Conservation (phyloP, 1,140 invertebrate genomes). For the Pristionchus pacificus region DNA sequence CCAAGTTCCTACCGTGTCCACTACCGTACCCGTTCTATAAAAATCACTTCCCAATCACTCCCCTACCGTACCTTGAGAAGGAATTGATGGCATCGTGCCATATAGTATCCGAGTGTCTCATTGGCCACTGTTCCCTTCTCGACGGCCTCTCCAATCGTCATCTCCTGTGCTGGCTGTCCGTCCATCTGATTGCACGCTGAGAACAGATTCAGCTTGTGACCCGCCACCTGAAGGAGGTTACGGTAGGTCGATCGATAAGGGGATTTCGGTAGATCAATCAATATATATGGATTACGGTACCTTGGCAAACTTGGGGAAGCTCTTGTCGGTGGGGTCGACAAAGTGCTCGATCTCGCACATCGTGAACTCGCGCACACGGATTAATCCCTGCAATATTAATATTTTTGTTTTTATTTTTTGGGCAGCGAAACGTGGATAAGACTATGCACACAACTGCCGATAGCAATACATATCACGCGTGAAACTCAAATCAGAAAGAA, state of each 20-base stretch:
- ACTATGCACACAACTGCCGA: too few relatives aligned
- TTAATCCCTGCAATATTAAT: background rate
- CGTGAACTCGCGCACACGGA: slow-evolving; percentile 76
- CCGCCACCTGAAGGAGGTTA: slow-evolving; percentile 62
- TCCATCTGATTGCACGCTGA: slow-evolving; percentile 93
- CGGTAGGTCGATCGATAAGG: background rate
- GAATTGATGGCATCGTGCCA: slow-evolving; percentile 88
- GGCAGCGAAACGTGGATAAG: too few relatives aligned
- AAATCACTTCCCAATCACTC: too few relatives aligned
- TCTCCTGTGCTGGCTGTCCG: slow-evolving; percentile 58
- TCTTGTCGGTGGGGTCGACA: slow-evolving; percentile 83
- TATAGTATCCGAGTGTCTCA: slow-evolving; percentile 94
- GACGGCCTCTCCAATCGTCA: slow-evolving; percentile 60
- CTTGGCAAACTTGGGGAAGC: slow-evolving; percentile 81
- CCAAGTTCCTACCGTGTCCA: background rate
- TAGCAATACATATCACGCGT: background rate
- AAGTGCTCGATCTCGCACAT: slow-evolving; percentile 99
- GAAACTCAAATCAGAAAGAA: background rate
- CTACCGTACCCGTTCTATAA: too few relatives aligned
- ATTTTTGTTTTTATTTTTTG: too few relatives aligned
- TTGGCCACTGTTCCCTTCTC: slow-evolving; percentile 78
- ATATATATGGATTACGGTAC: background rate
- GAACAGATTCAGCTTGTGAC: slow-evolving; percentile 76
- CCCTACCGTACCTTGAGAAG: slow-evolving; percentile 66
- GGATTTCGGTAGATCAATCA: background rate